Conservation (phyloP, 2,113 vertebrate species). For the Ammodytes dubius region DNA sequence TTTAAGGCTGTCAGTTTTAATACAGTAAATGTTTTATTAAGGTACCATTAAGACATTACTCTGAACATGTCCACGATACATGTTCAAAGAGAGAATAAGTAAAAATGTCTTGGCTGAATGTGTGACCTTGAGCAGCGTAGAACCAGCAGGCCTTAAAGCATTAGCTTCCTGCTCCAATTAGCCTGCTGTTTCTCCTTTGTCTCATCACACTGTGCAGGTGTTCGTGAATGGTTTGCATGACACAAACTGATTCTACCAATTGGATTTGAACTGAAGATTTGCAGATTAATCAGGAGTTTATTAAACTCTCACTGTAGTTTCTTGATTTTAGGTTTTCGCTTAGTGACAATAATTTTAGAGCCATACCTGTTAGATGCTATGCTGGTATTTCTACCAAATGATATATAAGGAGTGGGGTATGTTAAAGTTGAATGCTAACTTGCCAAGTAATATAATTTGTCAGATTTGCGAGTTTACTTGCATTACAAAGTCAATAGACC, state of each 20-base stretch:
- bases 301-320: background rate
- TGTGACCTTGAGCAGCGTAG: conserved; percentile 58
- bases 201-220: conserved; percentile 38
- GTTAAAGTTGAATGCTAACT: background rate
- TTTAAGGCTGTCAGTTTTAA: conserved; percentile 1
- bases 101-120: conserved; percentile 5
- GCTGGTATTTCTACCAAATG: background rate
- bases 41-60: background rate
- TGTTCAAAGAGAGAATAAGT: conserved; percentile 2
- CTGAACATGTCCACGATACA: background rate
- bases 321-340: background rate
- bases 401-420: background rate
- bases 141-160: conserved; percentile 48
- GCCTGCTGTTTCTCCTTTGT: conserved; percentile 53
- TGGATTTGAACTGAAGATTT: conserved; percentile 27
- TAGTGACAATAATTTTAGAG: background rate
- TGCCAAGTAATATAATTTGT: background rate
- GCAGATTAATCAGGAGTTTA: background rate
- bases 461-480: background rate
- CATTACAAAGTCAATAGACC: background rate
- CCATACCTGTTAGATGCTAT: background rate
- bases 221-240: conserved; percentile 7
- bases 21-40: background rate
- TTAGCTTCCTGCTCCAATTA: conserved; percentile 53
- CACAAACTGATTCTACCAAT: conserved; percentile 16